These are phyloP conservation scores for Artemisiospiza belli DNA, from an alignment of 2,113 vertebrate genomes.

Conservation along the genomic window DNA sequence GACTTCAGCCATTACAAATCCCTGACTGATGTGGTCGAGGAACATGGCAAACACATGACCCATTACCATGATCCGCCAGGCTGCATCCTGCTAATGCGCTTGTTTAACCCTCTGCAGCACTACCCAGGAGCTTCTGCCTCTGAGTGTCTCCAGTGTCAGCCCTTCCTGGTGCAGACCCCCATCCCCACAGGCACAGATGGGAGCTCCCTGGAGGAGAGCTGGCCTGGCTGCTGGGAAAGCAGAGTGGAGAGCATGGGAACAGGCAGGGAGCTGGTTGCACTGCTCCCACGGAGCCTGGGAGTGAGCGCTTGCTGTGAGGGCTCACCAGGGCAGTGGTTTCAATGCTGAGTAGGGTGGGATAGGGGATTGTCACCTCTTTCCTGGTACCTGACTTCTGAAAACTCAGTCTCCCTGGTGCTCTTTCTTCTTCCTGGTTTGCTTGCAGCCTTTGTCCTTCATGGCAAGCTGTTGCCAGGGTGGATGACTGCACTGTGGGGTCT, in stretches of 20 bases:
- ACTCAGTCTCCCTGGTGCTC: background rate
- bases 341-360: background rate
- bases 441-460: background rate
- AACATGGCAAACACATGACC: slow-evolving; percentile 20
- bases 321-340: background rate
- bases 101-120: slow-evolving; percentile 12
- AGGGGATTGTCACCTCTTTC: background rate
- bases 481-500: background rate
- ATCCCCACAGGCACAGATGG: background rate
- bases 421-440: background rate
- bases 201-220: background rate
- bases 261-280: background rate
- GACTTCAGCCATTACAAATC: slow-evolving; percentile 43
- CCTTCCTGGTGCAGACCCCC: background rate
- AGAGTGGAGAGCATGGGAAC: slow-evolving; percentile 29
- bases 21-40: slow-evolving; percentile 10
- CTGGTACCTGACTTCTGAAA: background rate
- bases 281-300: background rate
- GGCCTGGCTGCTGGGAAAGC: slow-evolving; percentile 39
- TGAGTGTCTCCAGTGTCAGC: background rate
- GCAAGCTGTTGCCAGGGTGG: background rate
- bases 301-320: background rate
- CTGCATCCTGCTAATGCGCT: slow-evolving; percentile 5
- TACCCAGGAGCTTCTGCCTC: background rate
- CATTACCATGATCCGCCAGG: background rate